Conservation (phyloP, 35 echinoderm and acorn worm genomes). For the Lytechinus variegatus region DNA sequence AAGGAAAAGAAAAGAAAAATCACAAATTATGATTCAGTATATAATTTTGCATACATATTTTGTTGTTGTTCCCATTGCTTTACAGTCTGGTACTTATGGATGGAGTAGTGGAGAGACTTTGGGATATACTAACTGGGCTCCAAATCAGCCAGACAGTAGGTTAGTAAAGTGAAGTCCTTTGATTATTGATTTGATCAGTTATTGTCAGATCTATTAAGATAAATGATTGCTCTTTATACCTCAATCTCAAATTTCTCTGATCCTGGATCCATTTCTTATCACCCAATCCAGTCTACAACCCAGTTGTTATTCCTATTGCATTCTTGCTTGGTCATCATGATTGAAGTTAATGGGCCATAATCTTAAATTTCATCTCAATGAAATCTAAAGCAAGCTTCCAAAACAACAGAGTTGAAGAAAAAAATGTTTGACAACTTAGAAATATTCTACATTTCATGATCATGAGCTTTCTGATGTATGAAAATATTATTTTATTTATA, state of each 20-base stretch:
- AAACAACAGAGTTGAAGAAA: too few relatives aligned
- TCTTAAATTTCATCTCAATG: too few relatives aligned
- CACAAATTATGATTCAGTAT: too few relatives aligned
- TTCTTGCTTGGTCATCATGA: neutral
- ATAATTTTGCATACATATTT: too few relatives aligned
- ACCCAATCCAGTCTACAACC: neutral
- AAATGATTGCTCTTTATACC: neutral
- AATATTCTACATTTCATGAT: too few relatives aligned
- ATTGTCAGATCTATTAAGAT: neutral
- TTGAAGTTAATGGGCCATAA: too few relatives aligned
- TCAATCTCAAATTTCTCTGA: neutral
- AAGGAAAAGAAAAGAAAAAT: too few relatives aligned
- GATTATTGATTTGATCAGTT: neutral
- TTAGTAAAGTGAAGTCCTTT: neutral
- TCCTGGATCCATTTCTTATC: neutral
- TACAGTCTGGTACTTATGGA: constrained; percentile 50
- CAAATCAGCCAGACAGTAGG: constrained; percentile 68
- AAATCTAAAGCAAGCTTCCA: too few relatives aligned
- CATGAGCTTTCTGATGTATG: too few relatives aligned
- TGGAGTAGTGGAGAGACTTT: constrained; percentile 67
- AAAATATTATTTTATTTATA: constrained; percentile 38
- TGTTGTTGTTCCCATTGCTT: neutral
- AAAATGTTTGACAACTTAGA: too few relatives aligned
- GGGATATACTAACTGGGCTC: constrained; percentile 70
- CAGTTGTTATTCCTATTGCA: neutral